These are phyloP conservation scores for Oceanodroma leucorhoa DNA, from an alignment of 2,797 vertebrate genomes.

Conservation along the genomic window DNA sequence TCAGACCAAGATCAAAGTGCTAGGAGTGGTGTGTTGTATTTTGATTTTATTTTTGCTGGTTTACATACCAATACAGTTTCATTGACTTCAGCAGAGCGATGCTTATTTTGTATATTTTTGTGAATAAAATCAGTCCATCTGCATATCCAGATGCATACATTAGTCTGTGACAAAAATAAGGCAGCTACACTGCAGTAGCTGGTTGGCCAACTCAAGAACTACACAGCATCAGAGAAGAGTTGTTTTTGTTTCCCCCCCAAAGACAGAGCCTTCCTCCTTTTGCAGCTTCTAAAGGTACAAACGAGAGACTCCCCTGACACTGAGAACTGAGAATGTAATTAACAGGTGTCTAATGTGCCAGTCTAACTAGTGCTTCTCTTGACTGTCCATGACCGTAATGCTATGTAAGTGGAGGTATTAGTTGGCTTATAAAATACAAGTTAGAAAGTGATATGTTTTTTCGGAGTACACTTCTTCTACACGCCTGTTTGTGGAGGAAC, in stretches of 20 bases:
- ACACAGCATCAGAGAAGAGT: not conserved
- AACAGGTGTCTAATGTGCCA: not conserved
- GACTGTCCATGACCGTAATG: not conserved
- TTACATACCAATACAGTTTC: not conserved
- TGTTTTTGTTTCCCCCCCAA: not conserved
- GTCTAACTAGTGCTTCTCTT: not conserved
- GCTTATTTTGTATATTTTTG: not conserved
- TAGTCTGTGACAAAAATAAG: not conserved
- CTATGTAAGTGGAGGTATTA: not conserved
- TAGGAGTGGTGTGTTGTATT: not conserved
- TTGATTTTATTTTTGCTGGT: not conserved
- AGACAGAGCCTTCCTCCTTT: not conserved
- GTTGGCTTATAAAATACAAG: not conserved
- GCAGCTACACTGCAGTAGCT: not conserved
- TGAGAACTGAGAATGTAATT: conserved; percentile 2
- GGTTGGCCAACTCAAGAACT: not conserved
- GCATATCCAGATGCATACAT: not conserved
- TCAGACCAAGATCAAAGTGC: not conserved
- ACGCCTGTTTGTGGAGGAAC: not conserved
- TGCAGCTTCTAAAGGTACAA: not conserved
- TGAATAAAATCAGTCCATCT: not conserved
- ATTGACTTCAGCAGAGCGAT: not conserved
- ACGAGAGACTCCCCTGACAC: not conserved
- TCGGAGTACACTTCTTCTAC: not conserved
- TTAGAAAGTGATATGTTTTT: not conserved